Base-by-base conservation (phyloP, 2,888 invertebrate genomes). In the Papilio elwesi region DNA sequence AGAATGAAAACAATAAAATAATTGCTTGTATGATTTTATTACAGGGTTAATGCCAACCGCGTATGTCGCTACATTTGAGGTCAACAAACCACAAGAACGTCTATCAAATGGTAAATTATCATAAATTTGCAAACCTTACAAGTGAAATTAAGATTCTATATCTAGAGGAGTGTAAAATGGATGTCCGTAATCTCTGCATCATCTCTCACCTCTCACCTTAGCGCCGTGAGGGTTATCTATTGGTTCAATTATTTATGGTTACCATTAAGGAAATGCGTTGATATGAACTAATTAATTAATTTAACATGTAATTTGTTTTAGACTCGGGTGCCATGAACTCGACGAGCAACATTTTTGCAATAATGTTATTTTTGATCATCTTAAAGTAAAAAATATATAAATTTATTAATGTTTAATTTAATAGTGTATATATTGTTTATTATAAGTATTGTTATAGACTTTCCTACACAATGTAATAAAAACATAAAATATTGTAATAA, bases 1-100 rank as follows among this genome's bases (percentile, higher is more conserved):
- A 26, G 0, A 26, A 52, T 1, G 6, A 52, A 59, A 59, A 11
- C 11, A 26, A 12, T 12, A 16, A 26, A 51, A 38, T 67, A 13
- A 7, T 13, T 16, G 43, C 36, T 65, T 48, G 76, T 68, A 43
- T 67, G 57, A 70, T 76, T 71, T 43, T 71, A 70, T 80, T 81
- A 69, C 82, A 92, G 92, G 92, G 76, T 79, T 91, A 59, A 92
- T 92, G 90, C 92, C 92, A 55, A 92, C 91, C 13, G 82, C 88
- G 53, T 85, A 88, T 74, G 87, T 85, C 62, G 86, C 87, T 15
- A 85, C 87, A 3, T 85, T 87, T 66, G 92, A 89, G 79, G 84
- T 89, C 8, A 89, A 90, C 75, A 90, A 88, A 75, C 90, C 90
- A 52, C 89, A 90, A 77, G 89, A 90, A 75, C 87, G 85, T 55